Conservation (phyloP, 1,140 invertebrate species). For the Pseudachorutes palmiensis region DNA sequence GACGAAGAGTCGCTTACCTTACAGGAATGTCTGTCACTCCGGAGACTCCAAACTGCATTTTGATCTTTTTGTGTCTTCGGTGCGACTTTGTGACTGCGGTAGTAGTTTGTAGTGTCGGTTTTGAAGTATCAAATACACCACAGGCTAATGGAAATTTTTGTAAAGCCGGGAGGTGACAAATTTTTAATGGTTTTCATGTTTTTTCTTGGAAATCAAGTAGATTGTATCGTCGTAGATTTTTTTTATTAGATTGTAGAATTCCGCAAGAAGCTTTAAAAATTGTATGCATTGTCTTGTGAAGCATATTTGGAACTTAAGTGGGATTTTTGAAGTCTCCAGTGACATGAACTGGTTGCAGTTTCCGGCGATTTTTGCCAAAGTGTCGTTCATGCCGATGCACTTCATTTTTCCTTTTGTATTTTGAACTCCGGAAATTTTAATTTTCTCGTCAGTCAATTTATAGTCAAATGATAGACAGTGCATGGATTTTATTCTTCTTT, state of each 20-base stretch:
- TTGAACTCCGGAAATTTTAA: too few species aligned
- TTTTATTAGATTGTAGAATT: neutral
- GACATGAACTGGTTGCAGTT: neutral
- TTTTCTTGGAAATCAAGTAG: neutral
- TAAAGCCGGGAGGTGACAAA: neutral
- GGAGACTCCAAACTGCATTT: conserved; percentile 14
- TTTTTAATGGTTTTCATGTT: neutral
- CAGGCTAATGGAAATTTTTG: conserved; percentile 4
- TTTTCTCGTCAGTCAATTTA: too few species aligned
- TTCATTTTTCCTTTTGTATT: too few species aligned
- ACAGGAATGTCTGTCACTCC: too few species aligned
- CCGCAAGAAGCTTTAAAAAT: neutral
- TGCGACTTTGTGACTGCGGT: neutral
- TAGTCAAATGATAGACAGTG: conserved; percentile 16
- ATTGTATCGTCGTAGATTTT: neutral
- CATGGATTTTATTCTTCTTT: conserved; percentile 25
- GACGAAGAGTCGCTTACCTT: too few species aligned
- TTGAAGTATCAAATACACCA: neutral
- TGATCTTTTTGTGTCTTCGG: neutral
- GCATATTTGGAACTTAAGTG: neutral
- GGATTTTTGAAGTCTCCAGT: conserved; percentile 1
- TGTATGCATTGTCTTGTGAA: conserved; percentile 3
- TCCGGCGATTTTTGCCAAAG: too few species aligned
- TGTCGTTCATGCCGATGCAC: too few species aligned
- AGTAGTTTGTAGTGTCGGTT: neutral